Percentiles rank a stretch among this genome's conserved stretches.
phyloP scores from a whole-genome alignment of 2,888 invertebrate genomes.

The Zaprionus bogoriensis region DNA sequence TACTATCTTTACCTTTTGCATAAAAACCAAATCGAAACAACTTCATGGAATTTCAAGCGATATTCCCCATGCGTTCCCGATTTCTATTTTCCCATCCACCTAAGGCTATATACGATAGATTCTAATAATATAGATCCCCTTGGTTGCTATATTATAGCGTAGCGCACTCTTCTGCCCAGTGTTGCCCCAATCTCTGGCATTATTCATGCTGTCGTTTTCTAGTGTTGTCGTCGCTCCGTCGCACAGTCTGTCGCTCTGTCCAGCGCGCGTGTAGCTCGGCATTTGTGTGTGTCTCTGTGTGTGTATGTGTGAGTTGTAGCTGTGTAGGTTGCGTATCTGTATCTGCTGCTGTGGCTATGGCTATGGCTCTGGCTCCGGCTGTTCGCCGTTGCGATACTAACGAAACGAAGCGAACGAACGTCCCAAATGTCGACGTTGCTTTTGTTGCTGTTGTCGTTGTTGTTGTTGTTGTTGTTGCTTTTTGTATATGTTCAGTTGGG shows the following conservation, averaged over 20 bases:
- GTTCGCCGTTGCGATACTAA: slow-evolving; percentile 71
- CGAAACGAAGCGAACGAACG: slow-evolving; percentile 55
- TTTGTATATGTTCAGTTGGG: slow-evolving; percentile 54
- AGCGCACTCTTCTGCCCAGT: slow-evolving; percentile 47
- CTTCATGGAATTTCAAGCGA: background rate
- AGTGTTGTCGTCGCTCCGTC: slow-evolving; percentile 36
- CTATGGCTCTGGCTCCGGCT: slow-evolving; percentile 49
- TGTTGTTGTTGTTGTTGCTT: slow-evolving; percentile 48
- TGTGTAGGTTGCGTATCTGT: slow-evolving; percentile 26
- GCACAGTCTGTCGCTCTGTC: slow-evolving; percentile 37
- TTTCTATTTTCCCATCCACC: background rate
- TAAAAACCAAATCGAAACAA: background rate
- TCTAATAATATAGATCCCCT: slow-evolving; percentile 12
- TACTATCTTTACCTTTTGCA: too few species aligned
- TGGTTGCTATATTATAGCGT: slow-evolving; percentile 26
- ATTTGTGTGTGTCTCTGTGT: slow-evolving; percentile 41
- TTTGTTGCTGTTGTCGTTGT: slow-evolving; percentile 32
- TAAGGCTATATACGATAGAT: background rate
- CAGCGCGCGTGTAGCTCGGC: slow-evolving; percentile 72
- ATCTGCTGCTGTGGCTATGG: slow-evolving; percentile 16
- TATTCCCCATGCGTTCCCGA: background rate
- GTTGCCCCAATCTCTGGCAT: slow-evolving; percentile 57
- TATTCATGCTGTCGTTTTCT: slow-evolving; percentile 63
- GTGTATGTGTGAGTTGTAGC: slow-evolving; percentile 12
- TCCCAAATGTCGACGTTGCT: slow-evolving; percentile 72